A percentile compares a stretch with the other conserved stretches of the same genome.
phyloP scores from a whole-genome alignment of 2,113 vertebrate genomes.

The Dicentrarchus labrax region DNA sequence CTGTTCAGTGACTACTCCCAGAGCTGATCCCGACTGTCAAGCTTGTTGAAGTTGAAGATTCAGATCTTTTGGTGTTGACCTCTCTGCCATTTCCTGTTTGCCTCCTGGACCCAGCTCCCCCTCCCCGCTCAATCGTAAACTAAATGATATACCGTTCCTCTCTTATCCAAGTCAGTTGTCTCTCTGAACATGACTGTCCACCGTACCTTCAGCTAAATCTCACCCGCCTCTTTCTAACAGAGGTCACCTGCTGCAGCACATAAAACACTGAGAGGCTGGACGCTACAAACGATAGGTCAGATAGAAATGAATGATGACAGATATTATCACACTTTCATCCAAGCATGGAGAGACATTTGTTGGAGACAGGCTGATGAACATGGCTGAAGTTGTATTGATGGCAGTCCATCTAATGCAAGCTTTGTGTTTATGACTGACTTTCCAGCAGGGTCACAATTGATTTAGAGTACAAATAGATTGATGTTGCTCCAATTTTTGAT shows the following conservation, averaged over 20 bases:
- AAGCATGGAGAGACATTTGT: conserved; percentile 26
- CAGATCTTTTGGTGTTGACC: neutral
- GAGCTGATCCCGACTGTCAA: neutral
- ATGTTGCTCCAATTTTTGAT: neutral
- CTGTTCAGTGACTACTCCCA: neutral
- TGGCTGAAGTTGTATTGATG: conserved; percentile 16
- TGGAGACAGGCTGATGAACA: neutral
- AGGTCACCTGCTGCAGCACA: conserved; percentile 56
- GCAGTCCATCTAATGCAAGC: conserved; percentile 7
- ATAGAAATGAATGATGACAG: conserved; percentile 52
- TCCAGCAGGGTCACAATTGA: neutral
- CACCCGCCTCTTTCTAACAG: neutral
- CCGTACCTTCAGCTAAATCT: conserved; percentile 39
- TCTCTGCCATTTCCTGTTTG: conserved; percentile 1
- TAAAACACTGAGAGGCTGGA: conserved; percentile 52
- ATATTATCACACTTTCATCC: conserved; percentile 48
- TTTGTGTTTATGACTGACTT: conserved; percentile 13
- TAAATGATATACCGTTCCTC: neutral
- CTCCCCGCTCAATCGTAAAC: neutral
- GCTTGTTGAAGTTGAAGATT: neutral
- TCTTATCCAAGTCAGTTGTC: neutral
- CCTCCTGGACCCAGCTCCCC: neutral
- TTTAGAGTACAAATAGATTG: neutral
- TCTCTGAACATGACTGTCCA: neutral
- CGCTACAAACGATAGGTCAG: conserved; percentile 32